Conservation (phyloP, 2,888 invertebrate species). For the Antheraea assamensis region DNA sequence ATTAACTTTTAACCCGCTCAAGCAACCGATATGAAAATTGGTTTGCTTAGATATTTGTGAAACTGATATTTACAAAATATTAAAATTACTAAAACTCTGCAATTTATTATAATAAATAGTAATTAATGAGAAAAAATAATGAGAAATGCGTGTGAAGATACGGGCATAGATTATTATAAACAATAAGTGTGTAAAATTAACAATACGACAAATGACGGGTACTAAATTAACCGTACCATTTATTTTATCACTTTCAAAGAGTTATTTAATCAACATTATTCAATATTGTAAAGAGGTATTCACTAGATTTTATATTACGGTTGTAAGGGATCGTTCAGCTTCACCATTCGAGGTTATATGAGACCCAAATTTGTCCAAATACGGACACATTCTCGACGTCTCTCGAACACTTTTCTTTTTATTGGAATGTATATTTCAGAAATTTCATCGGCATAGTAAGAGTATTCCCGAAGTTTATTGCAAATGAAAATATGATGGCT, state of each 20-base stretch:
- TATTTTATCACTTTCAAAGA: slow-evolving; percentile 19
- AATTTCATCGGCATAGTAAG: slow-evolving; percentile 51
- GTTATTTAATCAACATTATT: slow-evolving; percentile 31
- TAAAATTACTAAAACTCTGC: too few species aligned
- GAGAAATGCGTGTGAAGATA: too few species aligned
- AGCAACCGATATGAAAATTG: too few species aligned
- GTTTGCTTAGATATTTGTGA: too few species aligned
- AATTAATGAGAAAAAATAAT: too few species aligned
- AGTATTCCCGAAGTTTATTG: slow-evolving; percentile 51
- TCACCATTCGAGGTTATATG: slow-evolving; percentile 65
- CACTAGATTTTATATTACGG: slow-evolving; percentile 63
- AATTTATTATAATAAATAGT: too few species aligned
- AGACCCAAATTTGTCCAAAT: slow-evolving; percentile 71
- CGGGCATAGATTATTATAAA: too few species aligned
- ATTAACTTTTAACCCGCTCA: too few species aligned
- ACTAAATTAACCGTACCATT: background rate
- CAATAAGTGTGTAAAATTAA: background rate
- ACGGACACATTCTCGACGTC: slow-evolving; percentile 68
- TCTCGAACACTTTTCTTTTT: slow-evolving; percentile 64
- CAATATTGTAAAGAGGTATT: slow-evolving; percentile 59
- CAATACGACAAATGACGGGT: background rate
- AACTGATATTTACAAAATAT: too few species aligned
- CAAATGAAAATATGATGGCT: slow-evolving; percentile 54
- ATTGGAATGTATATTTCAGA: slow-evolving; percentile 68
- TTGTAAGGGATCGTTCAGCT: slow-evolving; percentile 63